Base-by-base conservation (phyloP, 2,888 invertebrate genomes). In the Priocnemis perturbator region DNA sequence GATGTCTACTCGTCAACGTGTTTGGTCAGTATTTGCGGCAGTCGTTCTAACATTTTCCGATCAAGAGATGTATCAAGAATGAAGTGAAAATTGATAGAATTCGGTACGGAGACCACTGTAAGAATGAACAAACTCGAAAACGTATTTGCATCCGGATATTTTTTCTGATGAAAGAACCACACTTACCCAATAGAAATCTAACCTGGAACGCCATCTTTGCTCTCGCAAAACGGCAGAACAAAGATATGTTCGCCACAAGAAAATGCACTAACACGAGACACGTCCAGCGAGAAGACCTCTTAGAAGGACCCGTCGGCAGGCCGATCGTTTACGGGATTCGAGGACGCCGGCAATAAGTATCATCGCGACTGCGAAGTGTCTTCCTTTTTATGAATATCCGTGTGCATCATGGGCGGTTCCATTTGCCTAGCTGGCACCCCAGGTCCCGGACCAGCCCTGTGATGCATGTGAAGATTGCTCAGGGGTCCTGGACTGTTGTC, bases 351-450 rank as follows among this genome's bases (percentile, higher is more conserved):
- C 67, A 81, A 76, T 75, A 80, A 84, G 78, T 87, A 89, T 89
- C 89, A 92, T 92, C 92, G 92, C 66, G 92, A 91, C 88, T 90
- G 90, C 17, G 90, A 89, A 11, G 88, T 81, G 71, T 92, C 92
- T 82, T 92, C 92, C 82, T 92, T 92, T 81, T 92, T 92, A 86
- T 91, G 91, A 79, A 91, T 85, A 68, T 89, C 88, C 30, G 83
- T 83, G 60, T 81, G 80, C 83, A 88, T 86, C 17, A 88, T 76
- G 47, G 83, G 75, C 3, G 87, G 81, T 23, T 88, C 88, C 64
- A 87, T 75, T 19, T 80, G 84, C 64, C 86, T 79, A 60, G 89
- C 87, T 14, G 90, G 89, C 60, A 88, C 85, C 52, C 90, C 90
- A 0, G 91, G 91, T 0, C 91, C 90, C 1, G 91, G 91, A 0